Base-by-base conservation (phyloP, 92 coral and sea anemone species). In the Actinernus sp. region DNA sequence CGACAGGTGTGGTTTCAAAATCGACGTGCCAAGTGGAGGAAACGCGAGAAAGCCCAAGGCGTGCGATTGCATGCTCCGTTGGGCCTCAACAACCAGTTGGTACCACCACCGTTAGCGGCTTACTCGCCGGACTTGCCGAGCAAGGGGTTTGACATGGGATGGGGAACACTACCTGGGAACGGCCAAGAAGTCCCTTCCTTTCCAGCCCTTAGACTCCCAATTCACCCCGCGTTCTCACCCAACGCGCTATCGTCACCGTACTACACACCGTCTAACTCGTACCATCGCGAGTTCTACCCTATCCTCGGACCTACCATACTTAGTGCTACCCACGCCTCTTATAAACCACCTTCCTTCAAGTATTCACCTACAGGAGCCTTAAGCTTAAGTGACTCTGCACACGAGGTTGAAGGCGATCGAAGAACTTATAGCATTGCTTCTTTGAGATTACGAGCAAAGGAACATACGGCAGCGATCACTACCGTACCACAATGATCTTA, bases 61-160 rank as follows among this genome's bases (percentile, higher is more conserved):
- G 87, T 94, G 2, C 81, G 98, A 0, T 57, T 92, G 0, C 98
- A 94, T 48, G 97, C 98, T 19, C 97, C 98, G 3, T 73, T 94
- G n/a, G 93, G 95, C 14, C 63, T 90, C 11, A 73, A 63, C 31
- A 90, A 90, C 55, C 70, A 71, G 17, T 16, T 90, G 7, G 85
- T 90, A 1, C 97, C 97, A 1, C 89, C 97, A 2, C 97, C 89
- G 0, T 49, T 86, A 37, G 70, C 92, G 4, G 58, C 89, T 2
- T 90, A 80, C 64, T 48, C 97, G 1, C 27, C 84, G 37, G 92
- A 90, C 27, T 34, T 84, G 43, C 21, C 49, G 5, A 55, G 61
- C 49, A 85, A 79, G 61, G 61, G 74, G 2, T 77, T 37, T 31
- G 97, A 90, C 17, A 65, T 67, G 8, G 79, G 68, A 18, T 90